Base-by-base conservation (phyloP, 2,113 vertebrate genomes). In the Zosterops borbonicus region DNA sequence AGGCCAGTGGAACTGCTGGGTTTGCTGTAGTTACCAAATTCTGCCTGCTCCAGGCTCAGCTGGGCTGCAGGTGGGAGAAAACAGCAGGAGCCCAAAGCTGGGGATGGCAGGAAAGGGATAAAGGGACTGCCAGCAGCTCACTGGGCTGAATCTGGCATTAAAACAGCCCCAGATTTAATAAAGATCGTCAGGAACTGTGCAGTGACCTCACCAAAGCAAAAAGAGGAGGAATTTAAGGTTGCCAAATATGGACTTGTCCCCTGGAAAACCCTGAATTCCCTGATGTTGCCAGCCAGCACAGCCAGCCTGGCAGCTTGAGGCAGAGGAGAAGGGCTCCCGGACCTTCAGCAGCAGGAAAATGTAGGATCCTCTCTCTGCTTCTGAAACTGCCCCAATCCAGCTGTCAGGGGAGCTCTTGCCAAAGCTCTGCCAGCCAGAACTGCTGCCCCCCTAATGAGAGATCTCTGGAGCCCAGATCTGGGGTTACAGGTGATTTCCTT, bases 381-480 rank as follows among this genome's bases (percentile, higher is more conserved):
- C 78, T 60, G 39, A 21, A 60, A 31, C 3, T 3, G 14, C 19
- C 63, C 69, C 9, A 22, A 29, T 22, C 4, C 39, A 49, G 24
- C 53, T 80, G 71, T 31, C 3, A 7, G 14, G 29, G 21, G 21
- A 73, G 33, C 20, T 17, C 24, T 53, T 73, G 83, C 37, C 25
- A 27, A 33, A 53, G 63, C 82, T 25, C 31, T 8, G 31, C 28
- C 74, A 69, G 78, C 12, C 68, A 71, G 4, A 58, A 37, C 1
- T 24, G 13, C 31, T 81, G 39, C 25, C 11, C 28, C 22, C 1
- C 9, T 33, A 8, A 18, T 0, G 13, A 70, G 42, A 67, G 33
- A 6, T 16, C 53, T 56, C 42, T 20, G 56, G 14, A 22, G 11
- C 47, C 37, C 58, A 20, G 7, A 33, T 2, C 12, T 0, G 0